Evolutionary conservation across 2,888 invertebrate species (phyloP), one percentile per base, ranked within the genome.

Genomic region (Drosophila buzzatii): DNA sequence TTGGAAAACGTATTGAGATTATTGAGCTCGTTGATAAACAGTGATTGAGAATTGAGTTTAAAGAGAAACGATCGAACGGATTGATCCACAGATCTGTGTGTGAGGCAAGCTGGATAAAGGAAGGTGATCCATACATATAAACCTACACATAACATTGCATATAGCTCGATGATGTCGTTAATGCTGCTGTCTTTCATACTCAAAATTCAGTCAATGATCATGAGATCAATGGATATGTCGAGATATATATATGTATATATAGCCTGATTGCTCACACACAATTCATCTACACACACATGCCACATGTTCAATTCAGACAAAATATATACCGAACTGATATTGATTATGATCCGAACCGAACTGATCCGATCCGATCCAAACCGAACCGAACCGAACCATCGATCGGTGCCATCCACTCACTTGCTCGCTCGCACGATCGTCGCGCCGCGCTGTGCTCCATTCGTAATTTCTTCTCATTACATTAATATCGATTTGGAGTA

Each of bases 401-500:
- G 76, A 77, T 87, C 79, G 75, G 77, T 81, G 65, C 70, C 79
- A 71, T 82, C 85, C 82, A 66, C 79, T 90, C 78, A 82, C 70
- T 90, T 83, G 83, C 78, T 85, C 88, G 77, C 76, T 83, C 82
- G 84, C 80, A 82, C 90, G 83, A 67, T 81, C 85, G 85, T 84
- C 89, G 85, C 90, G 92, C 91, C 79, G 90, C 87, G 89, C 86
- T 91, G 86, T 85, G 90, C 89, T 92, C 90, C 92, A 92, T 92
- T 92, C 89, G 92, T 92, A 92, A 92, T 92, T 92, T 91, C 89
- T 91, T 83, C 89, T 90, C 90, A 90, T 87, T 85, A 73, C 76
- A 75, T 86, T 91, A 79, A 70, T 58, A 63, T 61, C 39, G 59
- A 52, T 64, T 16, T 44, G 53, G 65, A 75, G 72, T 76, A 31